Evolutionary conservation across 2,888 invertebrate species (phyloP).

Genomic region (Leptinotarsa rubiginosa): DNA sequence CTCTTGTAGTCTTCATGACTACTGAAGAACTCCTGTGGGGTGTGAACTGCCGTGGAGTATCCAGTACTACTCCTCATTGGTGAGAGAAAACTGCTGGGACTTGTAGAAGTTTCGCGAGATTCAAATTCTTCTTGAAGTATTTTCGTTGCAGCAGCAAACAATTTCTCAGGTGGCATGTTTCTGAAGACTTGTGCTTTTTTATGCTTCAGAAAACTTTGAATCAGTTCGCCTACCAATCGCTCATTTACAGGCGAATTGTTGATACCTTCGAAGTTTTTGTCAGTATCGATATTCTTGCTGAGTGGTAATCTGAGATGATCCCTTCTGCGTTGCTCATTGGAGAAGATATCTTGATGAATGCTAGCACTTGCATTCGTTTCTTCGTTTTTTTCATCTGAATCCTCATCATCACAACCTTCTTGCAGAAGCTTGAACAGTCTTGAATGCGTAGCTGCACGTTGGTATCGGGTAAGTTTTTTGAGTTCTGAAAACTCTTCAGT

Average conservation of each 20-base stretch:
- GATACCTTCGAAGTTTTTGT: conserved; percentile 66
- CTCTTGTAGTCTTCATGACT: conserved; percentile 68
- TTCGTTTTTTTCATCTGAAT: conserved; percentile 58
- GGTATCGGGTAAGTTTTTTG: conserved; percentile 72
- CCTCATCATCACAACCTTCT: conserved; percentile 69
- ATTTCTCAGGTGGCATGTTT: conserved; percentile 70
- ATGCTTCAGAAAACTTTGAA: conserved; percentile 70
- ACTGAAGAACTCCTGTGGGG: conserved; percentile 67
- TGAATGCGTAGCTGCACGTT: conserved; percentile 79
- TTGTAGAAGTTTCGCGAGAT: conserved; percentile 66
- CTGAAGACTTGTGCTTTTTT: conserved; percentile 70
- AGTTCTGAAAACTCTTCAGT: conserved; percentile 74
- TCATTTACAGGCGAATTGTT: conserved; percentile 70
- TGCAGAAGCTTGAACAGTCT: conserved; percentile 76
- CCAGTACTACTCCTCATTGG: conserved; percentile 62
- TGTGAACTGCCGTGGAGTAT: conserved; percentile 67
- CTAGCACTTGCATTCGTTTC: background rate
- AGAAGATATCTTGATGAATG: conserved; percentile 43
- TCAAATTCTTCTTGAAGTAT: conserved; percentile 71
- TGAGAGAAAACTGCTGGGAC: conserved; percentile 60
- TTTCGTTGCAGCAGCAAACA: conserved; percentile 71
- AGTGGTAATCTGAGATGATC: conserved; percentile 70
- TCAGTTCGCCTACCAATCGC: conserved; percentile 70
- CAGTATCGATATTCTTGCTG: conserved; percentile 47
- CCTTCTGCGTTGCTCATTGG: conserved; percentile 64